These are phyloP conservation scores for Cyphomyrmex costatus DNA, from an alignment of 1,140 invertebrate species.

Conservation along the genomic window DNA sequence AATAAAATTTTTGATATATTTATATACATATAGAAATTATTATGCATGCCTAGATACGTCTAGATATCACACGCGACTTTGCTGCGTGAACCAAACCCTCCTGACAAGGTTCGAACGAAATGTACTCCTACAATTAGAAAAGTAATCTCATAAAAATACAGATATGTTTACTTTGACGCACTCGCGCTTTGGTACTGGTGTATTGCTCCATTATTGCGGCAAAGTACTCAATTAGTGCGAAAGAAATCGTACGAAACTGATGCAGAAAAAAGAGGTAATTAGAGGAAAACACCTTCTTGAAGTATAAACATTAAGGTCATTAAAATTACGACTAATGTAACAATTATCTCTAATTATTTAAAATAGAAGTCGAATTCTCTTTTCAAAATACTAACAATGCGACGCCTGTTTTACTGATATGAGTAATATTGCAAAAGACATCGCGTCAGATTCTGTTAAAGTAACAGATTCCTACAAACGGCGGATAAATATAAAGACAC, in stretches of 20 bases:
- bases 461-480: not conserved
- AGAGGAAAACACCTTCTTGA: not conserved
- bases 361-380: not conserved
- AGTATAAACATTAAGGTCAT: not conserved
- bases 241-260: not conserved
- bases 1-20: conserved; percentile 57
- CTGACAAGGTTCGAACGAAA: conserved; percentile 72
- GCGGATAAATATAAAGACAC: not conserved
- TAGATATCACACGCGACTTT: conserved; percentile 77
- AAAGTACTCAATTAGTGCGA: conserved; percentile 62
- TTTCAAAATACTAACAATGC: not conserved
- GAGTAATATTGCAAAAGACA: not conserved
- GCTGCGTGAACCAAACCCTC: conserved; percentile 69
- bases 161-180: conserved; percentile 79
- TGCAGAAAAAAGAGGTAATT: not conserved
- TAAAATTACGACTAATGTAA: not conserved
- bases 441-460: not conserved
- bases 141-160: conserved; percentile 85
- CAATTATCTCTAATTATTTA: conserved; percentile 16
- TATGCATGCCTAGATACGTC: conserved; percentile 56
- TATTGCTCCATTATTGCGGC: conserved; percentile 63
- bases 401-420: not conserved
- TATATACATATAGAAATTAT: conserved; percentile 62
- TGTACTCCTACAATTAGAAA: conserved; percentile 77
- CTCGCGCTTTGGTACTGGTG: conserved; percentile 51